These are phyloP conservation scores for Andrena praecox DNA, from an alignment of 2,888 invertebrate genomes.

Conservation along the genomic window DNA sequence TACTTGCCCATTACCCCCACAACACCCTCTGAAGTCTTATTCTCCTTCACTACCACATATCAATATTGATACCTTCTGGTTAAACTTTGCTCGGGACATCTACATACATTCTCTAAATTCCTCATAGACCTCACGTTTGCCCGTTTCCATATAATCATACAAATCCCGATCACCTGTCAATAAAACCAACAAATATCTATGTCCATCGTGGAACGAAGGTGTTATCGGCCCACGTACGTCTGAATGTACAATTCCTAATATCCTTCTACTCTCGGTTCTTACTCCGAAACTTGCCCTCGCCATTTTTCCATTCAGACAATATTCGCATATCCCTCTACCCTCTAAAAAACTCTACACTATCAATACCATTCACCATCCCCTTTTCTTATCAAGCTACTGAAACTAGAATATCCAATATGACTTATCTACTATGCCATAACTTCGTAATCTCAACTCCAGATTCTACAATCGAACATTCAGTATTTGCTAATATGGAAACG, in stretches of 20 bases:
- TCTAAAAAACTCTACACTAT: not conserved
- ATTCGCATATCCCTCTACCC: not conserved
- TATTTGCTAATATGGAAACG: not conserved
- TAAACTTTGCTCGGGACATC: slow-evolving; percentile 4
- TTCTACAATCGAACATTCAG: slow-evolving; percentile 10
- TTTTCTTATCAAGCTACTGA: not conserved
- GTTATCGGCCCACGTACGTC: slow-evolving; percentile 15
- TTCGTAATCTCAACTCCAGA: not conserved
- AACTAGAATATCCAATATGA: slow-evolving; percentile 19
- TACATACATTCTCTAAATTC: slow-evolving; percentile 1
- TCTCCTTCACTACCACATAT: slow-evolving; percentile 19
- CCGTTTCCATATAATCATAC: too few relatives aligned
- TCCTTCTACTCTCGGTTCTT: not conserved
- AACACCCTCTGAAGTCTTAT: not conserved
- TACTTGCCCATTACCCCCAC: not conserved
- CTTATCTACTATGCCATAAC: slow-evolving; percentile 23
- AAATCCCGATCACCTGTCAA: slow-evolving; percentile 8
- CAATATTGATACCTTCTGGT: not conserved
- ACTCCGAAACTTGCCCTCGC: slow-evolving; percentile 1
- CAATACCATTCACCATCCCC: slow-evolving; percentile 3
- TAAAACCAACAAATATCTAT: slow-evolving; percentile 9
- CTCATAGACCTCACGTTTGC: not conserved
- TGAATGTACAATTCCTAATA: slow-evolving; percentile 16
- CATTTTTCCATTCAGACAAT: too few relatives aligned
- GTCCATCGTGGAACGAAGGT: not conserved